A percentile compares a stretch with the other conserved stretches of the same genome.
Conservation (phyloP, 2,113 vertebrate species). For the Seriola rivoliana region DNA sequence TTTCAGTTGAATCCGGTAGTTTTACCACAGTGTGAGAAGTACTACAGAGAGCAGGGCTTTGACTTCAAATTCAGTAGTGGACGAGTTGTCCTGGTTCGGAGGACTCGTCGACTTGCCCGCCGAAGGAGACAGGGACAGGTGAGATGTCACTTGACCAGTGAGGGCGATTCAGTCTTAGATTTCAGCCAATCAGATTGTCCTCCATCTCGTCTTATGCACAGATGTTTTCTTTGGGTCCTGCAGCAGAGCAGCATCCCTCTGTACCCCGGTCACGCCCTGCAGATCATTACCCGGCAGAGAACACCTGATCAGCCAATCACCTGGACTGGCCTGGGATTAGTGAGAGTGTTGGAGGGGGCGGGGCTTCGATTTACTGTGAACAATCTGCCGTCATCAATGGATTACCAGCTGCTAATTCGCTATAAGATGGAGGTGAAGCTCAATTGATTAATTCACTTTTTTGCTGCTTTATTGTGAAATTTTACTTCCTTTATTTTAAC, state of each 20-base stretch:
- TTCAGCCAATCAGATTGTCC: background rate
- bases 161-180: background rate
- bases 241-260: slow-evolving; percentile 53
- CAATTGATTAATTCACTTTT: background rate
- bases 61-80: slow-evolving; percentile 86
- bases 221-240: background rate
- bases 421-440: slow-evolving; percentile 87
- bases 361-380: slow-evolving; percentile 87
- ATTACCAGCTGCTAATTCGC: slow-evolving; percentile 86
- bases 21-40: slow-evolving; percentile 87
- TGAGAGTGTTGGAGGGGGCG: slow-evolving; percentile 81
- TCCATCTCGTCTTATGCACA: background rate
- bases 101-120: slow-evolving; percentile 67
- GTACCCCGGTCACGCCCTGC: slow-evolving; percentile 58
- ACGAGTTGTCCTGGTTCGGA: slow-evolving; percentile 84
- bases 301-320: slow-evolving; percentile 68
- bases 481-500: background rate
- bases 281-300: slow-evolving; percentile 81
- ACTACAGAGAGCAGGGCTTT: slow-evolving; percentile 87
- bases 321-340: slow-evolving; percentile 89
- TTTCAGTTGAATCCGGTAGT: slow-evolving; percentile 77
- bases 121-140: slow-evolving; percentile 81
- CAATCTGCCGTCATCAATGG: slow-evolving; percentile 85
- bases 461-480: background rate
- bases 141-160: slow-evolving; percentile 24